These are phyloP conservation scores for Nothoprocta perdicaria DNA, from an alignment of 2,113 vertebrate species.

Conservation along the genomic window DNA sequence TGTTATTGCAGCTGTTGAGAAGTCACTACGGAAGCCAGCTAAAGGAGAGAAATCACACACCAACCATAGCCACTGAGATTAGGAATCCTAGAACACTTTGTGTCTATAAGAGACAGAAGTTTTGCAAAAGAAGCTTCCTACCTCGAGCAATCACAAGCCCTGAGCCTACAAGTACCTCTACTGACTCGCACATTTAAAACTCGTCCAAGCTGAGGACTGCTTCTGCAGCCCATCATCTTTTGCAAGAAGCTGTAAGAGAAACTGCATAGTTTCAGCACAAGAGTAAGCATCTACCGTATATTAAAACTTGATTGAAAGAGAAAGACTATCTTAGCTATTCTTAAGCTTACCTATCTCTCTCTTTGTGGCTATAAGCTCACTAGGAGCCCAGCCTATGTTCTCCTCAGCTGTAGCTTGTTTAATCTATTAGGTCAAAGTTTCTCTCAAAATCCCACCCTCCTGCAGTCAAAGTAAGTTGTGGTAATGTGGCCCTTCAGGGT, in stretches of 20 bases:
- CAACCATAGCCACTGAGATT: not conserved
- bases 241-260: not conserved
- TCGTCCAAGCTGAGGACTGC: not conserved
- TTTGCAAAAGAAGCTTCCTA: not conserved
- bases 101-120: not conserved
- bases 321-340: not conserved
- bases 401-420: conserved; percentile 46
- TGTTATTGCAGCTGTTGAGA: not conserved
- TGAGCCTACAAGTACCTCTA: not conserved
- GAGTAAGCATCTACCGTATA: not conserved
- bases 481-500: not conserved
- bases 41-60: not conserved
- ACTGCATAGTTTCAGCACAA: not conserved
- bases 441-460: not conserved
- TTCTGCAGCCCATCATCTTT: not conserved
- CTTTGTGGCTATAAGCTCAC: not conserved
- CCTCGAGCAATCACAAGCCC: not conserved
- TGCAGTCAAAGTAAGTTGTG: not conserved
- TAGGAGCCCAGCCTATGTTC: not conserved
- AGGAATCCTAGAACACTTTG: not conserved
- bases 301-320: not conserved
- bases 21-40: not conserved
- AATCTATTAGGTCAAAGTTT: not conserved
- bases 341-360: not conserved
- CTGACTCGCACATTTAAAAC: not conserved